These are phyloP conservation scores for Hymenochirus boettgeri DNA, from an alignment of 2,113 vertebrate genomes.

Conservation along the genomic window DNA sequence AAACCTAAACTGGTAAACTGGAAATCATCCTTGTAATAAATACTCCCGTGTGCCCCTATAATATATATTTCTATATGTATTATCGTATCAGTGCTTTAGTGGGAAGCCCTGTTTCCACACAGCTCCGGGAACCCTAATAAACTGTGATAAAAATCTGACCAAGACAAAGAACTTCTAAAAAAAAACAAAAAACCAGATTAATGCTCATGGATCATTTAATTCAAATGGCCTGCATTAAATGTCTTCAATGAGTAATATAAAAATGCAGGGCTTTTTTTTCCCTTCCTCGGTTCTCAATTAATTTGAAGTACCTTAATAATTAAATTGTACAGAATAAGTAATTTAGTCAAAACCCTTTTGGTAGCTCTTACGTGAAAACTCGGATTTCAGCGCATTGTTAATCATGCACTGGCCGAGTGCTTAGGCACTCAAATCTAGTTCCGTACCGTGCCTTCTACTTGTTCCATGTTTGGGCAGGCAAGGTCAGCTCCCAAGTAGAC, in stretches of 20 bases:
- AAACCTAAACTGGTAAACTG: no score
- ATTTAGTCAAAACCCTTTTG: constrained; percentile 22
- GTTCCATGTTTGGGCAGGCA: background rate
- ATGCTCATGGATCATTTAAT: constrained; percentile 8
- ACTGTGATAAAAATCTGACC: background rate
- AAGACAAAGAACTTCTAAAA: background rate
- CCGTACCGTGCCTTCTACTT: constrained; percentile 33
- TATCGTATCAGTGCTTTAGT: no score
- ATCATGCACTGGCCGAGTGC: constrained; percentile 74
- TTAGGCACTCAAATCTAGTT: constrained; percentile 61
- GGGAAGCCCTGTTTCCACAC: no score
- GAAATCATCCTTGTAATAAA: no score
- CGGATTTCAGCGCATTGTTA: constrained; percentile 55
- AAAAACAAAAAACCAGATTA: background rate
- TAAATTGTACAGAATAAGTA: constrained; percentile 27
- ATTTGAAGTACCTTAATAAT: constrained; percentile 37
- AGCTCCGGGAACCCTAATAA: background rate
- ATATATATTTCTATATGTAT: no score
- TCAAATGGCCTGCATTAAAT: background rate
- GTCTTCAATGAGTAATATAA: constrained; percentile 6
- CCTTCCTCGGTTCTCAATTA: constrained; percentile 30
- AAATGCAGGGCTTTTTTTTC: constrained; percentile 13
- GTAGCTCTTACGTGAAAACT: background rate
- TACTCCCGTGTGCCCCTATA: no score
- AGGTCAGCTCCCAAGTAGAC: constrained; percentile 15